Evolutionary conservation across 2,888 invertebrate genomes (phyloP), one percentile per base, ranked within the genome.

Genomic region (Chydorus sphaericus): DNA sequence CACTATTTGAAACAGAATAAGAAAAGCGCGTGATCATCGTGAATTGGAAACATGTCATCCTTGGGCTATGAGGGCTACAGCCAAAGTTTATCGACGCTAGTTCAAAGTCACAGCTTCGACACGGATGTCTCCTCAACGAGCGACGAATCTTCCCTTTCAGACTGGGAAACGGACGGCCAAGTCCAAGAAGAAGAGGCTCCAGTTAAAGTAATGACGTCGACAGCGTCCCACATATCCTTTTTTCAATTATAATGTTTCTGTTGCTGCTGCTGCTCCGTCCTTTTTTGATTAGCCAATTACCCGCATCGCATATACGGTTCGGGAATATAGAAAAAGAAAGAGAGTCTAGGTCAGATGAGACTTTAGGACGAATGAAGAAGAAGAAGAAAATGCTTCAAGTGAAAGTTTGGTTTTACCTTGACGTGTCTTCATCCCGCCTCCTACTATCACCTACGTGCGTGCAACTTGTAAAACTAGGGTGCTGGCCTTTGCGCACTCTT

Each of bases 201-300:
- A n/a, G 52, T 33, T 26, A 52, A 52, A 52, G 52, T 52, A 50
- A 30, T 44, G 44, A 44, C 44, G 44, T n/a, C n/a, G n/a, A n/a
- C n/a, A n/a, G n/a, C n/a, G n/a, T n/a, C n/a, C n/a, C n/a, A n/a
- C n/a, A n/a, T n/a, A n/a, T n/a, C n/a, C n/a, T n/a, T n/a, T n/a
- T n/a, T n/a, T n/a, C n/a, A n/a, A n/a, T n/a, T n/a, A n/a, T n/a
- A n/a, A n/a, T n/a, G n/a, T n/a, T n/a, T n/a, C n/a, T n/a, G n/a
- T n/a, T n/a, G n/a, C n/a, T n/a, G n/a, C n/a, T n/a, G n/a, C n/a
- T n/a, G n/a, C n/a, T n/a, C n/a, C n/a, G n/a, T n/a, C n/a, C n/a
- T n/a, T n/a, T n/a, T n/a, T n/a, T n/a, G n/a, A n/a, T n/a, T n/a
- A n/a, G n/a, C n/a, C n/a, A n/a, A n/a, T n/a, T n/a, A n/a, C n/a